Conservation (phyloP, 2,797 vertebrate genomes). For the Gambusia yucatana region DNA sequence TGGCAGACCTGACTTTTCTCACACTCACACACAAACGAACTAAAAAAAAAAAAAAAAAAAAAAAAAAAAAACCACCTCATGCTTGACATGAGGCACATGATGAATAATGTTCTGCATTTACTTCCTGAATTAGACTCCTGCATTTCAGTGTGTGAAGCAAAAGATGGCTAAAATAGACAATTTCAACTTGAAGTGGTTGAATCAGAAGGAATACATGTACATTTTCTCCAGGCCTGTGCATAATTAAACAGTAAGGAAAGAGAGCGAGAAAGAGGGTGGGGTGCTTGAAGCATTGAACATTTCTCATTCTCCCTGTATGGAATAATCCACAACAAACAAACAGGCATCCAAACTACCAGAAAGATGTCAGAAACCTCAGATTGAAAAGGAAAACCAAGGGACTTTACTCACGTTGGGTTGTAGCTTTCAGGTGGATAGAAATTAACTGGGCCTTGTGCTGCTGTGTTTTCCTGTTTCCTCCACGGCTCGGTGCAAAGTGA, state of each 20-base stretch:
- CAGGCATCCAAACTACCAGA: slow-evolving; percentile 14
- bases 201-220: slow-evolving; percentile 15
- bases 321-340: slow-evolving; percentile 19
- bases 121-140: slow-evolving; percentile 23
- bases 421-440: slow-evolving; percentile 56
- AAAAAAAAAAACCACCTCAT: slow-evolving; percentile 1
- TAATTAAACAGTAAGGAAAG: slow-evolving; percentile 15
- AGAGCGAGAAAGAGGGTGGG: slow-evolving; percentile 23
- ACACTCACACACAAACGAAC: background rate
- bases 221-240: slow-evolving; percentile 25
- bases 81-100: slow-evolving; percentile 12
- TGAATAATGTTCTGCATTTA: slow-evolving; percentile 24
- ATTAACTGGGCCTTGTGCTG: slow-evolving; percentile 29
- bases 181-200: background rate
- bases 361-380: slow-evolving; percentile 29
- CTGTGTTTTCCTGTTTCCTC: slow-evolving; percentile 37
- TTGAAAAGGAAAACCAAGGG: background rate
- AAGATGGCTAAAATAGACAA: slow-evolving; percentile 19
- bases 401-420: slow-evolving; percentile 66
- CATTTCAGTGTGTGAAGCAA: background rate
- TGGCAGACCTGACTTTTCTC: background rate
- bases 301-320: slow-evolving; percentile 33
- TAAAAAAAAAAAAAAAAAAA: background rate
- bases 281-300: slow-evolving; percentile 14
- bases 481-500: slow-evolving; percentile 45